These are phyloP conservation scores for Zhuqinia jingwanae DNA, from an alignment of 2,888 invertebrate genomes.

Conservation along the genomic window DNA sequence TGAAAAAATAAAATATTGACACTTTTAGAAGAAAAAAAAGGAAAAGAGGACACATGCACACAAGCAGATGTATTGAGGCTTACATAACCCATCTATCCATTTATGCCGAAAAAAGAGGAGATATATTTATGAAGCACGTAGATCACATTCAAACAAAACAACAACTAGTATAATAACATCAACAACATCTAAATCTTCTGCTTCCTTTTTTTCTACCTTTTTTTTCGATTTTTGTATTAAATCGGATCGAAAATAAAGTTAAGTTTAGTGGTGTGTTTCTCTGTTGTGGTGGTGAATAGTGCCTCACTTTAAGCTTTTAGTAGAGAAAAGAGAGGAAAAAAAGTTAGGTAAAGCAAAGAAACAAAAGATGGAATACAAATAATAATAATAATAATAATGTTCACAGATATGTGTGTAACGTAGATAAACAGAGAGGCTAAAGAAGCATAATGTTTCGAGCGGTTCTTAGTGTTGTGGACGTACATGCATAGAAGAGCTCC, in stretches of 20 bases:
- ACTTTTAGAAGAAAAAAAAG: slow-evolving; percentile 50
- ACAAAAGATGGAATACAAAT: slow-evolving; percentile 1
- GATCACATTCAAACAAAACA: slow-evolving; percentile 29
- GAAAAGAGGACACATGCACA: slow-evolving; percentile 54
- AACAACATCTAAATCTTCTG: slow-evolving; percentile 27
- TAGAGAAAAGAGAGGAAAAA: slow-evolving; percentile 17
- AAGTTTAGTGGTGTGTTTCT: not conserved
- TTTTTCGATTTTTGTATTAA: not conserved
- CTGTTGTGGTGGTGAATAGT: not conserved
- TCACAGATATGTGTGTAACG: not conserved
- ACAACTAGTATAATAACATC: slow-evolving; percentile 19
- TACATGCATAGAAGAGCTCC: slow-evolving; percentile 6
- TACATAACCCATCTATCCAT: not conserved
- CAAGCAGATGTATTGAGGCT: slow-evolving; percentile 34
- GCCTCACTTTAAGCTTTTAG: slow-evolving; percentile 18
- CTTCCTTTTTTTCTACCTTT: too few species aligned
- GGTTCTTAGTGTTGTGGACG: slow-evolving; percentile 17
- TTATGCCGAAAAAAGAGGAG: too few species aligned
- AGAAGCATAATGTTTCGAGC: slow-evolving; percentile 8
- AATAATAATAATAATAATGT: slow-evolving; percentile 17
- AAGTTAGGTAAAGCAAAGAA: too few species aligned
- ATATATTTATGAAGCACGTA: slow-evolving; percentile 21
- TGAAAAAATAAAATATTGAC: slow-evolving; percentile 54
- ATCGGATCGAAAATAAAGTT: not conserved
- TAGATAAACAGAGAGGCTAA: slow-evolving; percentile 33